Conservation (phyloP, 1,140 invertebrate species). For the Caenorhabditis briggsae region DNA sequence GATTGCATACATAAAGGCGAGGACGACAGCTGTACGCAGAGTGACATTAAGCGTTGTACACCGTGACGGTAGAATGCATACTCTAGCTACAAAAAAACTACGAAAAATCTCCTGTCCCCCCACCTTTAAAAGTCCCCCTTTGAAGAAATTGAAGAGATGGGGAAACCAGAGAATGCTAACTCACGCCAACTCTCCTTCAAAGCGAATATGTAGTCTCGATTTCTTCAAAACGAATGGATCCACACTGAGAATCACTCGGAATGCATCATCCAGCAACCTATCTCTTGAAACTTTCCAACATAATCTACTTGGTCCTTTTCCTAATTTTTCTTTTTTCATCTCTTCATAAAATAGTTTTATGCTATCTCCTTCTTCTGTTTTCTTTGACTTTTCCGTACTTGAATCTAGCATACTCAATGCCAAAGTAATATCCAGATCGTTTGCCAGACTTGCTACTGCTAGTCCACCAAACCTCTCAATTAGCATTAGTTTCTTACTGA, state of each 20-base stretch:
- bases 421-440: constrained; percentile 28
- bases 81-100: too few species aligned
- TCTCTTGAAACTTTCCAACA: constrained; percentile 41
- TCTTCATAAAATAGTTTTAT: constrained; percentile 30
- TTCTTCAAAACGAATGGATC: constrained; percentile 48
- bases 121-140: too few species aligned
- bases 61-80: too few species aligned
- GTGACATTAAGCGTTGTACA: too few species aligned
- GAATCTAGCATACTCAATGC: constrained; percentile 42
- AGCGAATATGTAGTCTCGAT: constrained; percentile 24
- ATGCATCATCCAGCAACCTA: constrained; percentile 17
- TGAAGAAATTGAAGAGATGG: too few species aligned
- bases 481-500: constrained; percentile 40
- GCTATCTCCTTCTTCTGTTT: constrained; percentile 6
- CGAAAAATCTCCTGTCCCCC: too few species aligned
- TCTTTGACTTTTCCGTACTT: not conserved
- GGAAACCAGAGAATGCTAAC: not conserved
- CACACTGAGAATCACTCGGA: constrained; percentile 27
- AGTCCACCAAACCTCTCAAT: constrained; percentile 41
- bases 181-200: constrained; percentile 42
- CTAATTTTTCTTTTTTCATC: constrained; percentile 34
- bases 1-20: too few species aligned
- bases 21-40: too few species aligned
- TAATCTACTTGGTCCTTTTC: constrained; percentile 19
- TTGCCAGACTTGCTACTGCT: constrained; percentile 21